phyloP scores from a whole-genome alignment of 2,888 invertebrate species.

The Platycheirus albimanus region DNA sequence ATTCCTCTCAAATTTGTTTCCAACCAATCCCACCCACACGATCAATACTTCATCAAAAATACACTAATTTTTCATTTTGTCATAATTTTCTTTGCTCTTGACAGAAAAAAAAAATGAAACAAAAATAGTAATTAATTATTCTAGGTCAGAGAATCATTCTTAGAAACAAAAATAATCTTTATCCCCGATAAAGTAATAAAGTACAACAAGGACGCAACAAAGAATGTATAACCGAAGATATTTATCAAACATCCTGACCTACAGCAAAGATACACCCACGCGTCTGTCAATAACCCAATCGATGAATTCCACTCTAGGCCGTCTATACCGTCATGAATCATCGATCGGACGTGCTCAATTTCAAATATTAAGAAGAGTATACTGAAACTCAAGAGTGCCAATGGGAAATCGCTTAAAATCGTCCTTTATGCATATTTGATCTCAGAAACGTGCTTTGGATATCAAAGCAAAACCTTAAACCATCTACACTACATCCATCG shows the following conservation, averaged over 20 bases:
- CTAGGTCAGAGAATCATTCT: too few species aligned
- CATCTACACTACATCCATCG: too few species aligned
- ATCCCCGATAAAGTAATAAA: background rate
- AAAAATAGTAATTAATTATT: too few species aligned
- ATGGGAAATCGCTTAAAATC: slow-evolving; percentile 38
- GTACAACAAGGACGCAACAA: background rate
- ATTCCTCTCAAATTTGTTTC: too few species aligned
- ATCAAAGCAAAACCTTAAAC: background rate
- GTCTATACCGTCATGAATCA: slow-evolving; percentile 11
- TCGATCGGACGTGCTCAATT: slow-evolving; percentile 19
- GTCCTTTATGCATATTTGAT: slow-evolving; percentile 47
- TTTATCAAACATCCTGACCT: slow-evolving; percentile 10
- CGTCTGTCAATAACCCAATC: slow-evolving; percentile 13
- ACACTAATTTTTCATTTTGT: too few species aligned
- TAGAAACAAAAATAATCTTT: too few species aligned
- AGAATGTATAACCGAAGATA: background rate
- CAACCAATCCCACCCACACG: too few species aligned
- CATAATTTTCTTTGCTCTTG: too few species aligned
- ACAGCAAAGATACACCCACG: background rate
- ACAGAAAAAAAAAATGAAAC: too few species aligned
- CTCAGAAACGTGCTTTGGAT: slow-evolving; percentile 32
- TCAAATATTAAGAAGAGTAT: slow-evolving; percentile 3
- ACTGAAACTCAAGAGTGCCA: slow-evolving; percentile 5
- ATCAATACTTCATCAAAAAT: too few species aligned
- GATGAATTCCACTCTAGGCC: background rate